These are phyloP conservation scores for Lacerta bilineata DNA, from an alignment of 2,797 vertebrate species.

Conservation along the genomic window DNA sequence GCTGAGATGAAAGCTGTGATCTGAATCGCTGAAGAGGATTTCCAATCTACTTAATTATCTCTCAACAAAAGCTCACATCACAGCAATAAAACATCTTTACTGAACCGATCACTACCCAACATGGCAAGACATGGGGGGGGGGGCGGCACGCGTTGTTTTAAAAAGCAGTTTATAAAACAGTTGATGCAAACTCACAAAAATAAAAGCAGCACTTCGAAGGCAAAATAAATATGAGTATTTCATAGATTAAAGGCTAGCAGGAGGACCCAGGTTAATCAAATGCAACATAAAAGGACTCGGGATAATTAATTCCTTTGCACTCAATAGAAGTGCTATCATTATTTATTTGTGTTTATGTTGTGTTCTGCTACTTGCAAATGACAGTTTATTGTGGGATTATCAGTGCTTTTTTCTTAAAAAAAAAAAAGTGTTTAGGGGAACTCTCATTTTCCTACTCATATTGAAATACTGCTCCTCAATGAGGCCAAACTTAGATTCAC, in stretches of 20 bases:
- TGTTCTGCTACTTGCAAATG: constrained; percentile 26
- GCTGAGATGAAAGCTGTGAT: constrained; percentile 56
- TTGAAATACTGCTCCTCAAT: no score
- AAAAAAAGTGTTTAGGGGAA: no score
- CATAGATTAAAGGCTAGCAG: constrained; percentile 42
- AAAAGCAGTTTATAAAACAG: constrained; percentile 10
- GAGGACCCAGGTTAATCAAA: constrained; percentile 56
- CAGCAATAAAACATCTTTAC: constrained; percentile 43
- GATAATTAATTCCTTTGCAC: constrained; percentile 49
- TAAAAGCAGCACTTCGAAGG: constrained; percentile 35
- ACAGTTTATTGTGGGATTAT: neutral
- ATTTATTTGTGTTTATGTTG: constrained; percentile 55
- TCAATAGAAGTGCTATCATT: constrained; percentile 12
- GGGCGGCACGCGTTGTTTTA: neutral
- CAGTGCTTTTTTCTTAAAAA: no score
- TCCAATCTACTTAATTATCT: constrained; percentile 56
- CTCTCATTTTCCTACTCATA: no score
- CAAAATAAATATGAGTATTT: constrained; percentile 28
- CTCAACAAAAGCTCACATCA: constrained; percentile 52
- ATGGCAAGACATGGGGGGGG: neutral
- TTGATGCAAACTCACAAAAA: constrained; percentile 49
- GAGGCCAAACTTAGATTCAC: no score
- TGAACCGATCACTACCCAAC: neutral
- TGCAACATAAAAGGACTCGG: constrained; percentile 39
- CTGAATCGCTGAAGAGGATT: constrained; percentile 50